A percentile compares a stretch with the other conserved stretches of the same genome.
These are phyloP conservation scores for Heliconius hermathena DNA, from an alignment of 1,140 invertebrate species.

Conservation along the genomic window DNA sequence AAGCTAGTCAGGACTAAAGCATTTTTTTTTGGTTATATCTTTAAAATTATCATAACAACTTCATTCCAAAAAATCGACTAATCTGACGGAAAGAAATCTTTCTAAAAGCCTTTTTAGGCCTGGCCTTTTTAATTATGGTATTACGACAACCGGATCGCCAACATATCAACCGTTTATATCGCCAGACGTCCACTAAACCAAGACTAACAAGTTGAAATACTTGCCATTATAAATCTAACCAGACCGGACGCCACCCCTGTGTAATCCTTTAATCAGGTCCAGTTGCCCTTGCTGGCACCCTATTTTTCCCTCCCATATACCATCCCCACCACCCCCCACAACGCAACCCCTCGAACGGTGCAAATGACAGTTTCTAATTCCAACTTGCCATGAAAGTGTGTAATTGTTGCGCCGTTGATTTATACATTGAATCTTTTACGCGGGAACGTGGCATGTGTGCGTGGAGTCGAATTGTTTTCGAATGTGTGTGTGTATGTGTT, in stretches of 20 bases:
- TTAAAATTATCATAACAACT: too few relatives aligned
- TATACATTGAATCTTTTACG: conserved; percentile 72
- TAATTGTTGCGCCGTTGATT: conserved; percentile 80
- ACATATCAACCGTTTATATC: neutral
- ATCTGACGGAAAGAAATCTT: too few relatives aligned
- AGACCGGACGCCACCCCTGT: conserved; percentile 72
- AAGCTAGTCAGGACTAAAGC: too few relatives aligned
- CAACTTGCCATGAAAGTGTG: conserved; percentile 82
- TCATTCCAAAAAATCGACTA: too few relatives aligned
- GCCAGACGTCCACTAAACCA: conserved; percentile 33
- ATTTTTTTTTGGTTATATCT: too few relatives aligned
- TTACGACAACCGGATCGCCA: neutral
- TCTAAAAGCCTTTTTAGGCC: too few relatives aligned
- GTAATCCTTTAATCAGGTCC: conserved; percentile 81
- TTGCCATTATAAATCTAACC: conserved; percentile 79
- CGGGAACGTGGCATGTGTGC: conserved; percentile 54
- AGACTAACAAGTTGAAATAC: conserved; percentile 77
- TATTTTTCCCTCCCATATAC: conserved; percentile 76
- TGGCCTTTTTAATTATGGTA: too few relatives aligned
- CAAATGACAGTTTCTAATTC: conserved; percentile 83
- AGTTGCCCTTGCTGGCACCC: conserved; percentile 75
- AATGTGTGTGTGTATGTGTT: conserved; percentile 49
- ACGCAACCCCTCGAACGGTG: conserved; percentile 73
- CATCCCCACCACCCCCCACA: conserved; percentile 47
- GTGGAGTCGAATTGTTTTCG: conserved; percentile 47